phyloP scores from a whole-genome alignment of 2,888 invertebrate species.

The Callyntrura sp. region DNA sequence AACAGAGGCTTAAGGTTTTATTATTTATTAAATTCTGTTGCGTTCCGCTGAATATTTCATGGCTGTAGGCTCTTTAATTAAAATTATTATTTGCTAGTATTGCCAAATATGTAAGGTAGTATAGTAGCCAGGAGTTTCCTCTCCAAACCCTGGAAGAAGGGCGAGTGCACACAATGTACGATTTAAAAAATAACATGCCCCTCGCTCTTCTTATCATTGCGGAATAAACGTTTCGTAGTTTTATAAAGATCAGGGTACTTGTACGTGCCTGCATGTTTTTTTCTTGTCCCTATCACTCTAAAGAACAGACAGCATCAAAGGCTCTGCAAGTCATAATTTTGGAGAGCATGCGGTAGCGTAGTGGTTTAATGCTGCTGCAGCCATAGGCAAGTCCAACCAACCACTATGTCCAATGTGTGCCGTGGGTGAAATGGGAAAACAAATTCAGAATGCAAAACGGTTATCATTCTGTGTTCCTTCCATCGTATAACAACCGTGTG shows the following conservation, averaged over 20 bases:
- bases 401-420: background rate
- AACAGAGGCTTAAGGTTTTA: too few species aligned
- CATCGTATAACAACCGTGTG: background rate
- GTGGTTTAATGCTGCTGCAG: background rate
- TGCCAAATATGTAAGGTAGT: too few species aligned
- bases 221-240: background rate
- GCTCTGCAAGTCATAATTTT: background rate
- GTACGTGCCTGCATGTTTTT: background rate
- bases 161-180: background rate
- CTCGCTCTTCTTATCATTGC: background rate
- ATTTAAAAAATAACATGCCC: background rate
- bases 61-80: background rate
- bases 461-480: background rate
- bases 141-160: background rate
- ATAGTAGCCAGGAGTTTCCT: background rate
- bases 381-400: background rate
- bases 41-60: constrained; percentile 1
- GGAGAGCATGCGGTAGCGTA: background rate
- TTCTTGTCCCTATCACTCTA: too few species aligned
- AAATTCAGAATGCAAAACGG: constrained; percentile 8
- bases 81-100: too few species aligned
- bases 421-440: background rate
- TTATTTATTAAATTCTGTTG: background rate
- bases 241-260: background rate
- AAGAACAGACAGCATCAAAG: background rate